These are phyloP conservation scores for Scolopax mira DNA, from an alignment of 2,113 vertebrate species.

Conservation along the genomic window DNA sequence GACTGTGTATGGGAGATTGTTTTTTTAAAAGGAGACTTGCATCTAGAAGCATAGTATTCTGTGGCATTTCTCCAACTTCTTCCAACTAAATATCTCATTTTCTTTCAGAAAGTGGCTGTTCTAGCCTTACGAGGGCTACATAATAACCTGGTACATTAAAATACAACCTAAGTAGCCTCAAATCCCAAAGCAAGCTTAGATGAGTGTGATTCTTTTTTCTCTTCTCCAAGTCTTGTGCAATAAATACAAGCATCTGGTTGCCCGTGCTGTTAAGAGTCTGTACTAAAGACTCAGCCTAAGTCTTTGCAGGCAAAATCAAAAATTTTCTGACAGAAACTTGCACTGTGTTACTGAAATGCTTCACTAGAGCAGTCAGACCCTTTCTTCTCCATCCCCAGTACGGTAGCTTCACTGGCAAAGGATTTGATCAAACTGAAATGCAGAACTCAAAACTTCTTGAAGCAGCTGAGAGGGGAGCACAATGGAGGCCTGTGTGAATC, in stretches of 20 bases:
- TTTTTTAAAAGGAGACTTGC: neutral
- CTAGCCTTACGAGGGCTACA: neutral
- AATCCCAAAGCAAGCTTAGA: neutral
- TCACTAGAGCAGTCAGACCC: neutral
- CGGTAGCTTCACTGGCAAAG: neutral
- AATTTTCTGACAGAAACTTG: neutral
- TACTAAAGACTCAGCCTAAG: neutral
- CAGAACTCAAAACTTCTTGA: constrained; percentile 1
- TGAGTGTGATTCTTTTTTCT: neutral
- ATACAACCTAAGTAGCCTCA: neutral
- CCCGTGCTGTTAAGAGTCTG: neutral
- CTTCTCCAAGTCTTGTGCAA: neutral
- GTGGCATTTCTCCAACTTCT: neutral
- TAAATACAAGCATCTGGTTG: neutral
- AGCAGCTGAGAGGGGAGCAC: constrained; percentile 5
- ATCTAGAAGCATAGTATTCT: neutral
- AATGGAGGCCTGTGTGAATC: neutral
- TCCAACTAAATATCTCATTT: neutral
- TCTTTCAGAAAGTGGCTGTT: neutral
- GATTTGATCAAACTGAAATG: neutral
- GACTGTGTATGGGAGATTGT: neutral
- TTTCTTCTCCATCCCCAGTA: neutral
- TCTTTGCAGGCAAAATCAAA: neutral
- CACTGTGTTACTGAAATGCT: neutral
- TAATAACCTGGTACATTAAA: neutral